phyloP scores from a whole-genome alignment of 2,113 vertebrate species.

The Eudyptes chrysolophus region DNA sequence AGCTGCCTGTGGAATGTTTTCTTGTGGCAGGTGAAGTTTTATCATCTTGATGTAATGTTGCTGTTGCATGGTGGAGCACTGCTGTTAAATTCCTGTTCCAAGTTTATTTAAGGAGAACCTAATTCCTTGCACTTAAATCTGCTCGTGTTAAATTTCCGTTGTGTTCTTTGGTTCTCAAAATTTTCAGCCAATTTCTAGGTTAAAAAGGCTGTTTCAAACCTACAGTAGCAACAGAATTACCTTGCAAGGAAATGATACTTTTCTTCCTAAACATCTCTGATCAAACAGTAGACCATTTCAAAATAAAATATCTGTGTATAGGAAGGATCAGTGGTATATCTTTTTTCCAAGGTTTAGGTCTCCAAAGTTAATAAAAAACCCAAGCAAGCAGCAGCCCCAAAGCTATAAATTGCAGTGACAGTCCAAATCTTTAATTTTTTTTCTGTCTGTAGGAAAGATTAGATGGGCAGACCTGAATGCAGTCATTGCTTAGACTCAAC shows the following conservation, averaged over 20 bases:
- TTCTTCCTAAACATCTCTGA: not conserved
- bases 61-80: not conserved
- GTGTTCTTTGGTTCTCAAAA: not conserved
- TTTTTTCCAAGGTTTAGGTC: not conserved
- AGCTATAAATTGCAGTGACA: not conserved
- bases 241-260: not conserved
- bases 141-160: accelerated
- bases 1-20: not conserved
- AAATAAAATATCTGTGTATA: not conserved
- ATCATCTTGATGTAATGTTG: not conserved
- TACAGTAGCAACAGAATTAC: not conserved
- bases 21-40: not conserved
- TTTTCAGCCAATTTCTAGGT: not conserved
- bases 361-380: not conserved
- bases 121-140: not conserved
- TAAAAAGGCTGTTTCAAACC: not conserved
- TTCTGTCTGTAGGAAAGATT: not conserved
- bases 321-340: not conserved
- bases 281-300: not conserved
- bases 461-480: not conserved
- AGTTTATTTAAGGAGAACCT: not conserved
- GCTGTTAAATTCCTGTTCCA: not conserved
- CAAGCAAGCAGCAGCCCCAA: not conserved
- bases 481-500: not conserved
- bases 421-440: not conserved